Base-by-base conservation (phyloP, 2,888 invertebrate genomes). In the Acleris holmiana region DNA sequence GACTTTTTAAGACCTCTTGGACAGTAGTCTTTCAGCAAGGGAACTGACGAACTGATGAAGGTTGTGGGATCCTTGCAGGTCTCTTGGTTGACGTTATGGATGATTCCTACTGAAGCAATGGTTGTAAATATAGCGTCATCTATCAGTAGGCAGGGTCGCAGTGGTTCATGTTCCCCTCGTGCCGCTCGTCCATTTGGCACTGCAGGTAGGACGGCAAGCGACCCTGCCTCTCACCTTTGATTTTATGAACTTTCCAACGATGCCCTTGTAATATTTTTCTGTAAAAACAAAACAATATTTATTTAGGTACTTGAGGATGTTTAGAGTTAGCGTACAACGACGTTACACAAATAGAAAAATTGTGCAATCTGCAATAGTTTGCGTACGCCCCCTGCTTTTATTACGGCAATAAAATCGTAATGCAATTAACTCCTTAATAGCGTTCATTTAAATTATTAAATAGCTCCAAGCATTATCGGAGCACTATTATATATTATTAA, bases 241-340 rank as follows among this genome's bases (percentile, higher is more conserved):
- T 84, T 73, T 91, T 91, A 70, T 91, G 91, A 58, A 91, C 84
- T 70, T 91, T 92, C 79, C 76, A 83, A 67, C 83, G 79, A 68
- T 92, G 91, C 0, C 90, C 91, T 79, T 88, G 88, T 64, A 92
- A 74, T 73, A 91, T 91, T 84, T 92, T 91, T 69, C 91, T 92
- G 78, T 15, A 85, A 84, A 6, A 41, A 51, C 54, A 46, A 49
- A 51, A 48, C 19, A 29, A 25, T 19, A 49, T 44, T 6, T 44
- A 17, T 44, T n/a, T 6, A 2, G 5, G n/a, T 25, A 21, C 21
- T 21, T 21, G 21, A 21, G 4, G 4, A 2, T 3, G 21, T 21
- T 21, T 21, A 21, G 2, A 21, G 25, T 2, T 13, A 35, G 29
- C 29, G 3, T 13, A 35, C 8, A 35, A 3, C 35, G 35, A 8